A percentile compares a stretch with the other conserved stretches of the same genome.
Conservation (phyloP, 2,797 vertebrate genomes). For the Crax fasciolata region DNA sequence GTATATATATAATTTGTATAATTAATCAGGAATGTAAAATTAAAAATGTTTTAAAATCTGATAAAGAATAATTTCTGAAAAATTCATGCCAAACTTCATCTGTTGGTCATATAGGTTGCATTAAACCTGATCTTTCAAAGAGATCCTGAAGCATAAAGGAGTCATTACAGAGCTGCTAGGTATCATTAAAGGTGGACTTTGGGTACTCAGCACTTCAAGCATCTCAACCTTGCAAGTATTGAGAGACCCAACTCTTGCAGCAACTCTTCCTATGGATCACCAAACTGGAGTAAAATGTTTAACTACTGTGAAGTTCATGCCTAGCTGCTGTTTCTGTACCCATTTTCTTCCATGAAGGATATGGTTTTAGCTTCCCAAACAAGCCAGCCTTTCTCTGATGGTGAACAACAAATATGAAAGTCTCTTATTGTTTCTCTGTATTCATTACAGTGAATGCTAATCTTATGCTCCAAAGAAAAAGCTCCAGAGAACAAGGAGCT, state of each 20-base stretch:
- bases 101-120: background rate
- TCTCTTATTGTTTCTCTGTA: background rate
- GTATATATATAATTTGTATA: background rate
- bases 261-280: background rate
- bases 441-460: background rate
- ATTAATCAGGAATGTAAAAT: background rate
- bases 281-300: background rate
- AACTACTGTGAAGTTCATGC: background rate
- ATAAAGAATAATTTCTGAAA: background rate
- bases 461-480: background rate
- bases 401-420: background rate
- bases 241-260: background rate
- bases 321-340: background rate
- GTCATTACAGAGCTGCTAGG: background rate
- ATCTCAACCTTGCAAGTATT: background rate
- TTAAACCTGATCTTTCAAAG: background rate
- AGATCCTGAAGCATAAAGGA: background rate
- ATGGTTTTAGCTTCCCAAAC: slow-evolving; percentile 6
- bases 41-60: background rate
- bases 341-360: background rate
- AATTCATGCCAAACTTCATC: background rate
- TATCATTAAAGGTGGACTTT: background rate
- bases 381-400: background rate
- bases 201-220: background rate
- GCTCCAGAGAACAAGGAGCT: background rate